A percentile compares a stretch with the other conserved stretches of the same genome.
These are phyloP conservation scores for Melanocharis versteri DNA, from an alignment of 2,113 vertebrate genomes.

Conservation along the genomic window DNA sequence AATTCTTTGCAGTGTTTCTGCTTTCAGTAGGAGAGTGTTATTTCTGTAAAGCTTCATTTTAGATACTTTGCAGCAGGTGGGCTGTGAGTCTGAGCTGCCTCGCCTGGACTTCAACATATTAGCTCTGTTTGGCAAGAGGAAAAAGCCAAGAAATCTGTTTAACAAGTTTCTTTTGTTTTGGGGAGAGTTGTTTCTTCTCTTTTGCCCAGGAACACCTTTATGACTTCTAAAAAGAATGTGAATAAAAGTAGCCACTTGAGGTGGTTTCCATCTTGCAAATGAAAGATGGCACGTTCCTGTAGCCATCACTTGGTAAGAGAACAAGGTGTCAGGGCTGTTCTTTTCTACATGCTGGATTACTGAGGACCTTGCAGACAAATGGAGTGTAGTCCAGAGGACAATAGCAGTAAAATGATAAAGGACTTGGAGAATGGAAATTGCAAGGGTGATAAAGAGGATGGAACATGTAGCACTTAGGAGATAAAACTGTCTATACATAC, in stretches of 20 bases:
- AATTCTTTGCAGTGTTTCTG: background rate
- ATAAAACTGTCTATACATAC: constrained; percentile 33
- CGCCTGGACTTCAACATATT: background rate
- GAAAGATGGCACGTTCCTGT: background rate
- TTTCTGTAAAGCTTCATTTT: background rate
- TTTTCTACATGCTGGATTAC: background rate
- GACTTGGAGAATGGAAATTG: constrained; percentile 24
- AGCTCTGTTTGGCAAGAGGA: background rate
- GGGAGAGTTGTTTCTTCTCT: background rate
- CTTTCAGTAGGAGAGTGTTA: background rate
- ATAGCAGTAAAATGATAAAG: constrained; percentile 20
- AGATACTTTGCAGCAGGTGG: background rate
- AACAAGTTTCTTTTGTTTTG: background rate
- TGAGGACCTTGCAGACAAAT: constrained; percentile 3
- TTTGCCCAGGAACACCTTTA: background rate
- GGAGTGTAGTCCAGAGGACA: background rate
- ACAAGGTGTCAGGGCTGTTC: background rate
- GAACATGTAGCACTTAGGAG: constrained; percentile 42
- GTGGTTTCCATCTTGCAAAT: background rate
- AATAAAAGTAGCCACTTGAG: background rate
- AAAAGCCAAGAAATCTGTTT: background rate
- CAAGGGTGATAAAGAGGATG: constrained; percentile 38
- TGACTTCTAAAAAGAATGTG: background rate
- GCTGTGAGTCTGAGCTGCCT: background rate
- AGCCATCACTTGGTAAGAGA: background rate